Percentiles rank a stretch among this genome's conserved stretches.
Evolutionary conservation across 2,888 invertebrate species (phyloP).

Genomic region (Girardia tigrina): DNA sequence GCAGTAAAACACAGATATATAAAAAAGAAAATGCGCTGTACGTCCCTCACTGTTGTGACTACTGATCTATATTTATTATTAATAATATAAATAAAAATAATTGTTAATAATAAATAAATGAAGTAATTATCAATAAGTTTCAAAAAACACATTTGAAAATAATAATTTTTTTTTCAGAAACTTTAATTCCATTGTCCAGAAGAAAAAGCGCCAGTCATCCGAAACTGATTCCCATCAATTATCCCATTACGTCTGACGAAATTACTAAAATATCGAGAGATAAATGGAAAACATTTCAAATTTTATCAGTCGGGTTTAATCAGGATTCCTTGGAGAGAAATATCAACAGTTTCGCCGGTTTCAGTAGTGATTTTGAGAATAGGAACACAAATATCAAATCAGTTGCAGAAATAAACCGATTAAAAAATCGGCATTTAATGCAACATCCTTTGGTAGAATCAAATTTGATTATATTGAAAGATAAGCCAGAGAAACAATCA

Average conservation of each 20-base stretch:
- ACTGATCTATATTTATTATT: too few relatives aligned
- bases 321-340: neutral
- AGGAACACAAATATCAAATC: neutral
- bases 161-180: too few relatives aligned
- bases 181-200: neutral
- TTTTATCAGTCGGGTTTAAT: neutral
- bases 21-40: too few relatives aligned
- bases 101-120: neutral
- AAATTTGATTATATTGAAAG: neutral
- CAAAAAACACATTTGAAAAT: too few relatives aligned
- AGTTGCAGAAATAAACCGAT: neutral
- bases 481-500: neutral
- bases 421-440: conserved; percentile 17
- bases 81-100: neutral
- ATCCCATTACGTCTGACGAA: neutral
- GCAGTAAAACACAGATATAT: too few relatives aligned
- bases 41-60: too few relatives aligned
- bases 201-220: neutral
- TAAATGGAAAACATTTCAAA: conserved; percentile 11
- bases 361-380: neutral
- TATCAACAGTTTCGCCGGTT: neutral
- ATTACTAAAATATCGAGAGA: neutral
- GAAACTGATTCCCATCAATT: neutral
- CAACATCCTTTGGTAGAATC: neutral
- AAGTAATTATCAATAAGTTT: neutral